Evolutionary conservation across 2,797 vertebrate genomes (phyloP).

Genomic region (Gorsachius magnificus): DNA sequence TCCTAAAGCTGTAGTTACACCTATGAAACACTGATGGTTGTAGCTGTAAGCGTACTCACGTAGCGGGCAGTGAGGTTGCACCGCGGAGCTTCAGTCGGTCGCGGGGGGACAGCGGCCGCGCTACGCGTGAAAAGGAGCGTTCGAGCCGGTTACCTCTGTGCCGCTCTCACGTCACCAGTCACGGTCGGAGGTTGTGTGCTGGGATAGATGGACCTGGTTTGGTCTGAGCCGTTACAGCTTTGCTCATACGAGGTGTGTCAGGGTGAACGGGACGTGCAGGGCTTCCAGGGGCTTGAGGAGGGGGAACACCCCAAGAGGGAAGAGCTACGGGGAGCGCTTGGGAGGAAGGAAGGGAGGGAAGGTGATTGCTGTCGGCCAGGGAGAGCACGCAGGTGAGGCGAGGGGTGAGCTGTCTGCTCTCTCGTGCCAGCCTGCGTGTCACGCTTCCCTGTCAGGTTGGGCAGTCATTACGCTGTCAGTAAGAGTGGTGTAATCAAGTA

Average conservation of each 20-base stretch:
- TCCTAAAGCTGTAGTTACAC: background rate
- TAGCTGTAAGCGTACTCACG: background rate
- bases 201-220: no score
- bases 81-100: background rate
- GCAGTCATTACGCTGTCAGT: background rate
- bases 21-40: background rate
- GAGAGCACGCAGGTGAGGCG: background rate
- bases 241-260: background rate
- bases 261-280: background rate
- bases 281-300: background rate
- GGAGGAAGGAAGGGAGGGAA: background rate
- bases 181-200: fast-evolving
- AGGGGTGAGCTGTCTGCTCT: background rate
- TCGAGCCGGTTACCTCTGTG: background rate
- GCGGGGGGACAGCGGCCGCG: background rate
- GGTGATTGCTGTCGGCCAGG: no score
- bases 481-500: background rate
- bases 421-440: background rate
- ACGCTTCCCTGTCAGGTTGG: background rate
- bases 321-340: background rate
- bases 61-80: background rate
- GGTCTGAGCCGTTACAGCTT: background rate
- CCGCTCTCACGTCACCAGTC: fast-evolving
- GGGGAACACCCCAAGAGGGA: background rate
- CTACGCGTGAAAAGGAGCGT: no score